These are phyloP conservation scores for Pagetopsis macropterus DNA, from an alignment of 2,797 vertebrate species.

Conservation along the genomic window DNA sequence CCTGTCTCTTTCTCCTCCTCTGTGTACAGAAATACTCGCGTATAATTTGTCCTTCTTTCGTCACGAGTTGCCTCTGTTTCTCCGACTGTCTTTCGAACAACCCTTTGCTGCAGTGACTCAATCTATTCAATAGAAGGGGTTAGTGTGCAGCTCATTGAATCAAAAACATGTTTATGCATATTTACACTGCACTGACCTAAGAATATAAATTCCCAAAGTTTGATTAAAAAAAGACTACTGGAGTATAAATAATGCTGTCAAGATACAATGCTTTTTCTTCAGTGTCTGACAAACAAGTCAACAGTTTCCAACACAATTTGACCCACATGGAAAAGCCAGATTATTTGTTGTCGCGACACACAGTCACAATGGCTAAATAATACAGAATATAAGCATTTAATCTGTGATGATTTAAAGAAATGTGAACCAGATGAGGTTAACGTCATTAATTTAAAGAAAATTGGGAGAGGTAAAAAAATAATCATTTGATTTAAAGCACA, in stretches of 20 bases:
- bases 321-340: slow-evolving; percentile 74
- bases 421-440: slow-evolving; percentile 6
- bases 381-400: not conserved
- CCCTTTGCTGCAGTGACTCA: slow-evolving; percentile 47
- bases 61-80: not conserved
- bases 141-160: slow-evolving; percentile 25
- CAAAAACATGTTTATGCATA: slow-evolving; percentile 18
- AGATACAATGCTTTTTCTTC: not conserved
- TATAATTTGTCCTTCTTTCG: not conserved
- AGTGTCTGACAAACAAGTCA: not conserved
- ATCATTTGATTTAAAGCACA: not conserved
- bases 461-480: not conserved
- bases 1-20: slow-evolving; percentile 9
- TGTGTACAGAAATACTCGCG: not conserved
- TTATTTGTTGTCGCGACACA: slow-evolving; percentile 45
- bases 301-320: slow-evolving; percentile 46
- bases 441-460: slow-evolving; percentile 4
- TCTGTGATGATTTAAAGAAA: slow-evolving; percentile 11
- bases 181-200: slow-evolving; percentile 25
- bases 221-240: not conserved
- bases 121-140: slow-evolving; percentile 45
- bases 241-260: not conserved
- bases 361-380: slow-evolving; percentile 16
- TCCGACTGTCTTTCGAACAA: not conserved
- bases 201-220: slow-evolving; percentile 7